phyloP scores from a whole-genome alignment of 1,140 invertebrate genomes.

The Pachypeltis micranthus region DNA sequence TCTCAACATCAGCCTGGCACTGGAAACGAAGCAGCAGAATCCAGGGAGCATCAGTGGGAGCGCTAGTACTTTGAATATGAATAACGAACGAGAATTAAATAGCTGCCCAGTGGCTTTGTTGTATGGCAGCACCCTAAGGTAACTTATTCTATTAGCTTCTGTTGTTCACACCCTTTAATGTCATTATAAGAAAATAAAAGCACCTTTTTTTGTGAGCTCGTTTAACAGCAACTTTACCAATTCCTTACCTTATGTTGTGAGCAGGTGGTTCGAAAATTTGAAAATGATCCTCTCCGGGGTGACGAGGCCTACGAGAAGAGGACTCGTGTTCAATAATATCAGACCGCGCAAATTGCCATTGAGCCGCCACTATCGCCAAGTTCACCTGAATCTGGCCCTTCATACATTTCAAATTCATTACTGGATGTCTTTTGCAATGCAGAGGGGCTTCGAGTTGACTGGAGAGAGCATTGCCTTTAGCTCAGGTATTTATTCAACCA shows the following conservation, averaged over 20 bases:
- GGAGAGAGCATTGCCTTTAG: conserved; percentile 73
- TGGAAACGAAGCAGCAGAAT: conserved; percentile 68
- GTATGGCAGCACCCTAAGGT: conserved; percentile 77
- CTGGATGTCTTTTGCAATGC: conserved; percentile 96
- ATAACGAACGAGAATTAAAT: conserved; percentile 45
- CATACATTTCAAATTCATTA: conserved; percentile 90
- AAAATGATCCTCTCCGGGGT: conserved; percentile 92
- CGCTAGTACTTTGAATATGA: conserved; percentile 28
- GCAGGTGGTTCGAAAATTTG: conserved; percentile 85
- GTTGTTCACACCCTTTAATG: too few relatives aligned
- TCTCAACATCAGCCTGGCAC: conserved; percentile 71
- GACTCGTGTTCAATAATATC: conserved; percentile 72
- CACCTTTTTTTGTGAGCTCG: too few relatives aligned
- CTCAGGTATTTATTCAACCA: too few relatives aligned
- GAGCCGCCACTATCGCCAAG: conserved; percentile 82
- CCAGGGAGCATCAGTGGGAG: neutral
- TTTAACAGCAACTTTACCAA: too few relatives aligned
- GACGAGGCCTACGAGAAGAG: conserved; percentile 83
- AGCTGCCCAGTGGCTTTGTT: conserved; percentile 62
- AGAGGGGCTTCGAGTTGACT: conserved; percentile 84
- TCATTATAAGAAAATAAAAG: too few relatives aligned
- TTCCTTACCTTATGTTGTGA: too few relatives aligned
- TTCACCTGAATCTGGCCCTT: conserved; percentile 71
- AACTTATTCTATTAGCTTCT: too few relatives aligned
- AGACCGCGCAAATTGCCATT: conserved; percentile 77